Conservation (phyloP, 2,888 invertebrate genomes). For the Diarsia brunnea region DNA sequence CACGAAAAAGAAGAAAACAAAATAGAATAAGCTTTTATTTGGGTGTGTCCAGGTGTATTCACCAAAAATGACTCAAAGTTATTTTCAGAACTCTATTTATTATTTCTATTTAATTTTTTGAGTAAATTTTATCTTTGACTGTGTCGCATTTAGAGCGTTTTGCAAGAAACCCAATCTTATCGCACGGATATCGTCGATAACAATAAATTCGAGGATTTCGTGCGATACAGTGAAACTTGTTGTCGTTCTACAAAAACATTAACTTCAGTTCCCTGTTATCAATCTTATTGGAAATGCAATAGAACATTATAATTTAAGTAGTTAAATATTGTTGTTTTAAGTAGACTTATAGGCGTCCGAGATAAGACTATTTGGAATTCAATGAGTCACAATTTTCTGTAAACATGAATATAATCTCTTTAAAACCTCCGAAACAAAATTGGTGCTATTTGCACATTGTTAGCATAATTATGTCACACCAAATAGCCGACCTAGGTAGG, state of each 20-base stretch:
- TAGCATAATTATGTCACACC: too few relatives aligned
- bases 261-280: neutral
- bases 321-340: neutral
- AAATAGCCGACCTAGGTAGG: too few relatives aligned
- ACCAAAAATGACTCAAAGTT: constrained; percentile 27
- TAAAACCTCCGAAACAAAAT: neutral
- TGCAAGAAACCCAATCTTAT: constrained; percentile 64
- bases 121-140: constrained; percentile 34
- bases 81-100: constrained; percentile 16
- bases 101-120: constrained; percentile 17
- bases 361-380: constrained; percentile 14
- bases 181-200: constrained; percentile 55
- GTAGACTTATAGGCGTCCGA: neutral
- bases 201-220: constrained; percentile 44
- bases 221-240: constrained; percentile 16
- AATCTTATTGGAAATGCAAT: constrained; percentile 4
- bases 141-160: constrained; percentile 43
- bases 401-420: neutral
- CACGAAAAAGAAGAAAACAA: too few relatives aligned
- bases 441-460: too few relatives aligned
- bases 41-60: neutral
- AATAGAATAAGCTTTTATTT: neutral
- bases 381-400: neutral
- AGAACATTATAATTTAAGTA: neutral
- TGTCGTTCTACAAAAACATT: neutral